Evolutionary conservation across 1,140 invertebrate species (phyloP).

Genomic region (Proales similis): DNA sequence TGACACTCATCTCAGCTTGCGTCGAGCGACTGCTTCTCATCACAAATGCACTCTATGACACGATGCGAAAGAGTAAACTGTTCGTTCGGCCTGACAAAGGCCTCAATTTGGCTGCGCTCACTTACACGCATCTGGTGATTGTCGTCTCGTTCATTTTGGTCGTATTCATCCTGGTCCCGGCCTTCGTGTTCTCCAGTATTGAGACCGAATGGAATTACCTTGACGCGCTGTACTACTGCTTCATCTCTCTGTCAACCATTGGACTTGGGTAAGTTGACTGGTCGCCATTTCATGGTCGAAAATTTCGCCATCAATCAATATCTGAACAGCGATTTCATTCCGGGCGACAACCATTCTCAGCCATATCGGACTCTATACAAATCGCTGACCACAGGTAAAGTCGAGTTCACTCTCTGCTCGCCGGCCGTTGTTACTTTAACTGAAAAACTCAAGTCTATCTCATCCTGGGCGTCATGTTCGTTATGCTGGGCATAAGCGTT

Average conservation of each 20-base stretch:
- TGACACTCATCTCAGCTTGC: slow-evolving; percentile 97
- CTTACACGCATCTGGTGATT: slow-evolving; percentile 38
- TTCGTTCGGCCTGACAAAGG: slow-evolving; percentile 9
- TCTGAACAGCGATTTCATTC: slow-evolving; percentile 79
- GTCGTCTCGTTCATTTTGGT: slow-evolving; percentile 33
- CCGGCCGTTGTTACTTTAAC: neutral
- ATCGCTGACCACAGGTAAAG: slow-evolving; percentile 66
- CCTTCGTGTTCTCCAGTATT: slow-evolving; percentile 40
- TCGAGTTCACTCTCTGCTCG: neutral
- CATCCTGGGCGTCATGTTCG: slow-evolving; percentile 68
- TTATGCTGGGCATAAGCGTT: slow-evolving; percentile 71
- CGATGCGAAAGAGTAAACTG: slow-evolving; percentile 57
- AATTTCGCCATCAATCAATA: too few relatives aligned
- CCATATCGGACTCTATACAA: slow-evolving; percentile 69
- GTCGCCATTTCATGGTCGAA: too few relatives aligned
- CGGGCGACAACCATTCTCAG: slow-evolving; percentile 67
- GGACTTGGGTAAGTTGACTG: too few relatives aligned
- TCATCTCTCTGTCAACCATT: slow-evolving; percentile 46
- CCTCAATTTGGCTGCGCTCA: slow-evolving; percentile 38
- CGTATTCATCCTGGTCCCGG: slow-evolving; percentile 25
- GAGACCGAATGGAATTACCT: slow-evolving; percentile 57
- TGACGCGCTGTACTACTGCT: slow-evolving; percentile 41
- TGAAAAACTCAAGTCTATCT: slow-evolving; percentile 62
- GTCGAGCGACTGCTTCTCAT: slow-evolving; percentile 82
- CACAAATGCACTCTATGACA: slow-evolving; percentile 74